These are phyloP conservation scores for Hystrix cristata DNA, from an alignment of 2,113 vertebrate genomes.

Conservation along the genomic window DNA sequence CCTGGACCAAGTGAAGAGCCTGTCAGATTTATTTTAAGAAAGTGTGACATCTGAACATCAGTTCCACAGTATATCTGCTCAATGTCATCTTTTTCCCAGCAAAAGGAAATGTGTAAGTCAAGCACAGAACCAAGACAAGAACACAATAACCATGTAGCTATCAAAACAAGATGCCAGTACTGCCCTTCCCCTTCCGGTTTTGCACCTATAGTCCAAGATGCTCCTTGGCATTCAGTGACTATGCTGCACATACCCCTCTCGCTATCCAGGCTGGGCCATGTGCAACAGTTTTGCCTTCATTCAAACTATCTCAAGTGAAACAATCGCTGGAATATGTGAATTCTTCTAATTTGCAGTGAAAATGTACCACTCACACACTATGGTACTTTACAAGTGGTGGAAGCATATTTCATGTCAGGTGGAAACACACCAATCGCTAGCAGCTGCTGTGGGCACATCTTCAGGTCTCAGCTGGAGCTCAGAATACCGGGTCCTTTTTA, in stretches of 20 bases:
- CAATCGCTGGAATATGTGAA: not conserved
- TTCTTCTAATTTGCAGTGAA: constrained; percentile 37
- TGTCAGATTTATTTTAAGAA: constrained; percentile 58
- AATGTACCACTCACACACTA: not conserved
- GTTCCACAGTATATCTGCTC: not conserved
- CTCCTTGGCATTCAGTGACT: not conserved
- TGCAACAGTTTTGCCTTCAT: not conserved
- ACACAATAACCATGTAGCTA: not conserved
- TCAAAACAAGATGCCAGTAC: not conserved
- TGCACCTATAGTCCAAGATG: not conserved
- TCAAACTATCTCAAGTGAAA: not conserved
- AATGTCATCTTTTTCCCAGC: not conserved
- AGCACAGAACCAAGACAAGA: not conserved
- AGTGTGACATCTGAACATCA: constrained; percentile 47
- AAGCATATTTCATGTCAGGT: not conserved
- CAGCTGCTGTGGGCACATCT: not conserved
- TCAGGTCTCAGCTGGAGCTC: not conserved
- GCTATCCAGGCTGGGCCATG: too few species aligned
- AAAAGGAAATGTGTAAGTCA: constrained; percentile 17
- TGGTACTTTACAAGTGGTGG: constrained; percentile 4
- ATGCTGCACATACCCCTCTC: not conserved
- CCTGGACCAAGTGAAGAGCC: not conserved
- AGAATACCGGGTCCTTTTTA: constrained; percentile 16
- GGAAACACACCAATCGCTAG: constrained; percentile 24
- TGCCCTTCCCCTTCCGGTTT: not conserved